Conservation (phyloP, 1,140 invertebrate genomes). For the Drosophila nebulosa region DNA sequence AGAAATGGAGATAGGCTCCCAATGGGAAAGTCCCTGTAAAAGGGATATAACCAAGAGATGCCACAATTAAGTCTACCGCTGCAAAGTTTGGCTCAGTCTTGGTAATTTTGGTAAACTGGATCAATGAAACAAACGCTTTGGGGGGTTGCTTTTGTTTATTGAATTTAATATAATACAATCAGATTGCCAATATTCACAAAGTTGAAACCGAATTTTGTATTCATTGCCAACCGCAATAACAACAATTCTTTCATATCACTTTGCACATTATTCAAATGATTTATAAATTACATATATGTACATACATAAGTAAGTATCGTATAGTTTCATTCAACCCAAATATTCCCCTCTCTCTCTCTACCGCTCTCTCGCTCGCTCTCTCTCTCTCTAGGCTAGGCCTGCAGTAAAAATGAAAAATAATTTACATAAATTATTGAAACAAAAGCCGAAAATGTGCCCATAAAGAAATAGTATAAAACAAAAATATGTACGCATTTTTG, state of each 20-base stretch:
- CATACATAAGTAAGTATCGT: background rate
- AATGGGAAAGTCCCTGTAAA: no score
- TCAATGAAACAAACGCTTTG: no score
- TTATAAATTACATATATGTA: background rate
- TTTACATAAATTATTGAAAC: constrained; percentile 64
- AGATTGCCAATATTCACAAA: background rate
- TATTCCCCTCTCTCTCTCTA: background rate
- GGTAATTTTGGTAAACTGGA: no score
- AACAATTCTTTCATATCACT: constrained; percentile 1
- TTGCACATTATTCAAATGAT: constrained; percentile 2
- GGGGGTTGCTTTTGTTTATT: no score
- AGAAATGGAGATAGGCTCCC: no score
- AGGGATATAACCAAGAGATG: no score
- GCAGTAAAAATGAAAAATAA: constrained; percentile 41
- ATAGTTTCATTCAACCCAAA: background rate
- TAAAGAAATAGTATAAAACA: constrained; percentile 22
- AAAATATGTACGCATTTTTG: constrained; percentile 32
- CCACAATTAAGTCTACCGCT: no score
- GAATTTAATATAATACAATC: no score
- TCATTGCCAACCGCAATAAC: background rate
- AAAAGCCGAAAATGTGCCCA: constrained; percentile 33
- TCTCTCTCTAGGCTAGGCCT: background rate
- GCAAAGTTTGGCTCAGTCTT: no score
- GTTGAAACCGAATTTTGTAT: background rate
- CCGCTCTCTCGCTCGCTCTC: background rate